These are phyloP conservation scores for Cheiracanthium punctorium DNA, from an alignment of 2,888 invertebrate species.

Conservation along the genomic window DNA sequence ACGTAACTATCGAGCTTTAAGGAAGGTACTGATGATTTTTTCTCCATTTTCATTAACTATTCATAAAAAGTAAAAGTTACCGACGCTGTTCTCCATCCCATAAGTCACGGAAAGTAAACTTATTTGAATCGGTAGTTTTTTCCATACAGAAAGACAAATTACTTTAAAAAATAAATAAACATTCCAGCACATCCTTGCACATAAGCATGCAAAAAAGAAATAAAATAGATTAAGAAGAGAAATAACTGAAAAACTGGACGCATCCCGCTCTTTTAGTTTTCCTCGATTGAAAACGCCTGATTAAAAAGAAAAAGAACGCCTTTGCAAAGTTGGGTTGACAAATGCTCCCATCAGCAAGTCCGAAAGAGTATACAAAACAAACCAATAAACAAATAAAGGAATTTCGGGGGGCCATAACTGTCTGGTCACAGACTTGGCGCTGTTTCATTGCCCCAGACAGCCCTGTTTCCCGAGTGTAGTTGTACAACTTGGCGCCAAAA, in stretches of 20 bases:
- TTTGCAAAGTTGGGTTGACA: constrained; percentile 1
- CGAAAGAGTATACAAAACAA: constrained; percentile 44
- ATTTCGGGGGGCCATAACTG: constrained; percentile 34
- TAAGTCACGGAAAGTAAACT: too few relatives aligned
- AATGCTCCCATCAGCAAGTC: constrained; percentile 18
- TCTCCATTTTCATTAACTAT: too few relatives aligned
- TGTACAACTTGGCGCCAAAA: constrained; percentile 66
- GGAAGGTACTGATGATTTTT: too few relatives aligned
- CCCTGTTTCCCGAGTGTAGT: constrained; percentile 38
- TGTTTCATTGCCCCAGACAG: constrained; percentile 37
- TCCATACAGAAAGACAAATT: too few relatives aligned
- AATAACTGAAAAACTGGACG: neutral
- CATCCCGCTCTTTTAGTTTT: neutral
- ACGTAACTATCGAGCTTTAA: too few relatives aligned
- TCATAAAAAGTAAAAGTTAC: too few relatives aligned
- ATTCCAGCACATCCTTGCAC: too few relatives aligned
- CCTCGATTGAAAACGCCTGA: neutral
- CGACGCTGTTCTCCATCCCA: too few relatives aligned
- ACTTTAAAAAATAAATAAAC: too few relatives aligned
- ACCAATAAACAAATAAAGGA: constrained; percentile 45
- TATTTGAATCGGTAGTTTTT: too few relatives aligned
- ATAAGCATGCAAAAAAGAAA: too few relatives aligned
- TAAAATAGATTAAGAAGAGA: too few relatives aligned
- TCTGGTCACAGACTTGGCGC: constrained; percentile 34
- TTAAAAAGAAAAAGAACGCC: neutral